These are phyloP conservation scores for Chelon auratus DNA, from an alignment of 2,797 vertebrate genomes.

Conservation along the genomic window DNA sequence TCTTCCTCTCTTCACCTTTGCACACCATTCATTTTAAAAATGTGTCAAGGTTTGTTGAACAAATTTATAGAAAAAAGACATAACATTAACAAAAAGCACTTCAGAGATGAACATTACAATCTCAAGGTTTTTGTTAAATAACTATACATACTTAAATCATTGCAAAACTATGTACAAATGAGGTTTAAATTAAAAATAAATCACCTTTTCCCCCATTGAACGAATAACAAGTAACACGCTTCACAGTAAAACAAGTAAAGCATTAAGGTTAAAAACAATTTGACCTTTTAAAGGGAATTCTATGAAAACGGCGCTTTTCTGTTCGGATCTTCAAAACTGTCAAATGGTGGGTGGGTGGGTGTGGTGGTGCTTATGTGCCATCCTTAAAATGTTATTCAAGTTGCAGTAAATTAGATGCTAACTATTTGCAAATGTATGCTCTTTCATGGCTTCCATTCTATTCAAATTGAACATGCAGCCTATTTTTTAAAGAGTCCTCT, in stretches of 20 bases:
- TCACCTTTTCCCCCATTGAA: neutral
- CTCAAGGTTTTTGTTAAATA: constrained; percentile 12
- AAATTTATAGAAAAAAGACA: constrained; percentile 1
- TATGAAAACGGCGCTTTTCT: constrained; percentile 36
- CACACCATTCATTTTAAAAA: constrained; percentile 10
- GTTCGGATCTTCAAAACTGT: constrained; percentile 34
- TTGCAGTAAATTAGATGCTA: constrained; percentile 71
- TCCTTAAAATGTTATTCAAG: constrained; percentile 58
- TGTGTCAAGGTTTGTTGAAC: neutral
- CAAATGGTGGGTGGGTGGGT: constrained; percentile 16
- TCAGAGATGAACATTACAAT: constrained; percentile 12
- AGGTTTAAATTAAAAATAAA: constrained; percentile 16
- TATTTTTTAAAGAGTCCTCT: constrained; percentile 60
- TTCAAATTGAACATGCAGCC: constrained; percentile 68
- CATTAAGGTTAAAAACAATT: constrained; percentile 29
- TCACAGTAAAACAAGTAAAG: constrained; percentile 1
- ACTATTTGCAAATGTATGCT: constrained; percentile 79
- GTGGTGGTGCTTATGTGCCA: constrained; percentile 29
- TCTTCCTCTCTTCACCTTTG: neutral
- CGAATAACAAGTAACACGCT: constrained; percentile 1
- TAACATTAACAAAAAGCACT: neutral
- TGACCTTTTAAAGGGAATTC: constrained; percentile 23
- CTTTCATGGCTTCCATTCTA: constrained; percentile 64
- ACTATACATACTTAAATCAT: constrained; percentile 6
- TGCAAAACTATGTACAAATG: constrained; percentile 11